Evolutionary conservation across 2,113 vertebrate species (phyloP).

Genomic region (Dicentrarchus labrax): DNA sequence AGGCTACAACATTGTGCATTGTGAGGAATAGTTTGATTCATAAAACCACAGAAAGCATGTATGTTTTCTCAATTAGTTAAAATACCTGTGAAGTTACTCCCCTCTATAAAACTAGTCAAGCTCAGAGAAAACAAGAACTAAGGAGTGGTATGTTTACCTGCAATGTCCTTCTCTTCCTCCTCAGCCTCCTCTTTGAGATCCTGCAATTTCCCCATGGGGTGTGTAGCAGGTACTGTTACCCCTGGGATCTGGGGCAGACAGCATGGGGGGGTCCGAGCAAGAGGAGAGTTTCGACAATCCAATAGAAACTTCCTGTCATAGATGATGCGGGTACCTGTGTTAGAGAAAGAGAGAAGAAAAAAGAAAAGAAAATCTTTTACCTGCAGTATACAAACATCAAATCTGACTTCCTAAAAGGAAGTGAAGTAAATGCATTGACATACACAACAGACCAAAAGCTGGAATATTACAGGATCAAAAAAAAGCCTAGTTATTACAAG

Average conservation of each 20-base stretch:
- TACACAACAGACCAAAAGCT: background rate
- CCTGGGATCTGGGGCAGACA: constrained; percentile 94
- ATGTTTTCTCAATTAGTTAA: too few relatives aligned
- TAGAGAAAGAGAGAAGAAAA: background rate
- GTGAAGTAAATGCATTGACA: background rate
- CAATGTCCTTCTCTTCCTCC: constrained; percentile 89
- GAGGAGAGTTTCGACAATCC: constrained; percentile 94
- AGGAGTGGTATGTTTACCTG: constrained; percentile 82
- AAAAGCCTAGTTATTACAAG: background rate
- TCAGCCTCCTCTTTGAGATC: constrained; percentile 89
- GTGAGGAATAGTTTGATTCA: background rate
- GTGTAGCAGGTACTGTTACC: constrained; percentile 88
- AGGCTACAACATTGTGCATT: background rate
- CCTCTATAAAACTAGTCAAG: background rate
- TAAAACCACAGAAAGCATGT: background rate
- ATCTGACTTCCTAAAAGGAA: background rate
- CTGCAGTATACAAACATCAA: background rate
- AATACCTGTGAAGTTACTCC: background rate
- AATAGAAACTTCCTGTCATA: constrained; percentile 95
- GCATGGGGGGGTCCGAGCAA: constrained; percentile 91
- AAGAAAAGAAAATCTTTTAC: background rate
- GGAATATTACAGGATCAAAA: background rate
- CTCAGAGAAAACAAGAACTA: background rate
- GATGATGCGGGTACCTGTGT: constrained; percentile 91
- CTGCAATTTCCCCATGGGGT: constrained; percentile 87